Conservation (phyloP, 2,888 invertebrate genomes). For the Ectropis crepuscularia region DNA sequence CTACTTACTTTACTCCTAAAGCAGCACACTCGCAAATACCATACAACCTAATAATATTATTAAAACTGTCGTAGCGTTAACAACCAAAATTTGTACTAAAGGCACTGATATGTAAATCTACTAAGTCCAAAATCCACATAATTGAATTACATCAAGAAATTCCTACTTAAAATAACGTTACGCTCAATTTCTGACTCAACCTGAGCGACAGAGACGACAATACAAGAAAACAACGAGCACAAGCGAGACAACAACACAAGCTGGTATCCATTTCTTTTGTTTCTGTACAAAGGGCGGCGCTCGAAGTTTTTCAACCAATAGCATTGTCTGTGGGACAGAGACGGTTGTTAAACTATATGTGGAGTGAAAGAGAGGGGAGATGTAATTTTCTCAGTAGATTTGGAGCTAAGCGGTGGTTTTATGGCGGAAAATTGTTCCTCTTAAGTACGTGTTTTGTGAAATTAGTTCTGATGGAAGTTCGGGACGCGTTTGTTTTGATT, state of each 20-base stretch:
- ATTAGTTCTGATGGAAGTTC: slow-evolving; percentile 37
- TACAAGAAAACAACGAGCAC: slow-evolving; percentile 29
- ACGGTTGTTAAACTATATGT: slow-evolving; percentile 15
- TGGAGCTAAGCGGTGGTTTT: slow-evolving; percentile 40
- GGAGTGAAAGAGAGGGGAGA: slow-evolving; percentile 32
- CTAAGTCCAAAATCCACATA: slow-evolving; percentile 34
- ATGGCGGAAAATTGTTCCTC: slow-evolving; percentile 40
- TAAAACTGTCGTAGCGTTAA: no score
- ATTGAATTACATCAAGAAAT: slow-evolving; percentile 44
- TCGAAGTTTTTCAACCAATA: slow-evolving; percentile 45
- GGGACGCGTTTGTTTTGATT: slow-evolving; percentile 31
- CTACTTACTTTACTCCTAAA: no score
- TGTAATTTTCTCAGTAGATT: slow-evolving; percentile 27
- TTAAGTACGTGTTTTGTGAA: slow-evolving; percentile 38
- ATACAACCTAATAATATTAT: no score
- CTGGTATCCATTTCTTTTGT: slow-evolving; percentile 43
- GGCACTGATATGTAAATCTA: slow-evolving; percentile 10
- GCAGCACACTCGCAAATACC: no score
- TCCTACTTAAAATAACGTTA: slow-evolving; percentile 61
- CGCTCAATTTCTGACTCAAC: slow-evolving; percentile 47
- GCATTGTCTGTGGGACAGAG: slow-evolving; percentile 36
- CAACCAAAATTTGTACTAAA: slow-evolving; percentile 5
- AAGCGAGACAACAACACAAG: slow-evolving; percentile 37
- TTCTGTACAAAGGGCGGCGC: slow-evolving; percentile 45
- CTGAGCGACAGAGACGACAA: slow-evolving; percentile 37